Percentiles rank a stretch among this genome's conserved stretches.
Evolutionary conservation across 2,797 vertebrate genomes (phyloP).

Genomic region (Mycteria americana): DNA sequence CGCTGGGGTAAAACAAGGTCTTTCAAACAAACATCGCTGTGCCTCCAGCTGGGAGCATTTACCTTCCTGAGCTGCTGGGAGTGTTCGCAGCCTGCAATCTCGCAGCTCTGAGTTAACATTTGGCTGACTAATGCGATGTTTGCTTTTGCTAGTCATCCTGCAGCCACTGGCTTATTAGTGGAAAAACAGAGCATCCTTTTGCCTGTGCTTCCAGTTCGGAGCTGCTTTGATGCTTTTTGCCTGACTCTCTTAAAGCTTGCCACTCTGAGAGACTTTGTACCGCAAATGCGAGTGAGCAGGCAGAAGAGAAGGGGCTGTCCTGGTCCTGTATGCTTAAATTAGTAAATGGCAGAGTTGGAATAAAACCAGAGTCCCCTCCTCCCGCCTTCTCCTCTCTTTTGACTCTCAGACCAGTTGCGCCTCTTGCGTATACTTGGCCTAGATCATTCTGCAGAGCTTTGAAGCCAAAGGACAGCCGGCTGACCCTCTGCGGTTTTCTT

Average conservation of each 20-base stretch:
- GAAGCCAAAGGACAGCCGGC: not conserved
- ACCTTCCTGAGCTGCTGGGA: not conserved
- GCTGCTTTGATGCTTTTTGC: not conserved
- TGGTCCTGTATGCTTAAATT: rapidly evolving
- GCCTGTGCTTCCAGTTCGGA: not conserved
- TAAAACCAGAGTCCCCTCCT: not conserved
- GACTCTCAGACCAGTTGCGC: not conserved
- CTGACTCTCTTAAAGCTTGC: not conserved
- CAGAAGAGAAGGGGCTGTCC: not conserved
- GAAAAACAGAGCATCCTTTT: not conserved
- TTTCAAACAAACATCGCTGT: rapidly evolving
- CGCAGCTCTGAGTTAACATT: not conserved
- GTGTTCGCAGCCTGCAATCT: not conserved
- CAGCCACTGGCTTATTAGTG: not conserved
- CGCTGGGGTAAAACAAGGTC: not conserved
- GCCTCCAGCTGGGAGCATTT: not conserved
- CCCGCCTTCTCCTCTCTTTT: not conserved
- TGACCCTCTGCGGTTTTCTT: not conserved
- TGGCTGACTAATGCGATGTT: not conserved
- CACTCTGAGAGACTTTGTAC: not conserved
- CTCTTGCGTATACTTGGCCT: not conserved
- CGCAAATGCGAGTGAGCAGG: rapidly evolving
- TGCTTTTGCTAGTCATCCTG: not conserved
- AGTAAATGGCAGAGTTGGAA: not conserved
- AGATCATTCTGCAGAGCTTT: not conserved